Evolutionary conservation across 2,888 invertebrate genomes (phyloP), one percentile per base, ranked within the genome.

Genomic region (Ormyrus pomaceus): DNA sequence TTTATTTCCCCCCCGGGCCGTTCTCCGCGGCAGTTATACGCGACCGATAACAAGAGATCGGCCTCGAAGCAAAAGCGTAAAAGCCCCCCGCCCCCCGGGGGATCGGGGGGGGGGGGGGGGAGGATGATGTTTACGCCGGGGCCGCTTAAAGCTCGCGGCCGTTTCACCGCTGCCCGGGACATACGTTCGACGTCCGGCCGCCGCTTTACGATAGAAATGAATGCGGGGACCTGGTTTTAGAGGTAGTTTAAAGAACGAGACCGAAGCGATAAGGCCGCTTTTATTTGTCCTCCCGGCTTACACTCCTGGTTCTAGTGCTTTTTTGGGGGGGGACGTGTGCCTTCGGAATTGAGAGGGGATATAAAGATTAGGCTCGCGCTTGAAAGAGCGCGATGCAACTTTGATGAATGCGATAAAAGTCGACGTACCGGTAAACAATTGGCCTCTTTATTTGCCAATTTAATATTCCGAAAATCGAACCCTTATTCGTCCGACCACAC

Each of bases 261-360:
- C 61, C 50, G 46, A 73, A 19, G 72, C 72, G 72, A 73, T 73
- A 73, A 73, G 64, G 64, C 72, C 34, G 34, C 48, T 73, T 73
- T 73, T 73, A 64, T 62, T 64, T 48, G 62, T 64, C 51, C 61
- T 59, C 11, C 11, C 13, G 64, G 6, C 11, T n/a, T 34, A 34
- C 34, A 0, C 34, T 4, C 34, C 4, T 13, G 34, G 4, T 34
- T 34, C 34, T 34, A 34, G 34, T 34, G 34, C 34, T 34, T 34
- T 34, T 34, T 34, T 34, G 34, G 34, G 34, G 19, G 19, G 19
- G 13, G 13, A 13, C 19, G 34, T 2, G 34, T 3, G 34, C 34
- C 4, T 3, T 34, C 34, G 34, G 4, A 34, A 34, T 34, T 4
- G 34, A 34, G 34, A 34, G 34, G 34, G 34, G 34, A 34, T 34